phyloP scores from a whole-genome alignment of 1,140 invertebrate genomes.

The Mizuhopecten yessoensis region DNA sequence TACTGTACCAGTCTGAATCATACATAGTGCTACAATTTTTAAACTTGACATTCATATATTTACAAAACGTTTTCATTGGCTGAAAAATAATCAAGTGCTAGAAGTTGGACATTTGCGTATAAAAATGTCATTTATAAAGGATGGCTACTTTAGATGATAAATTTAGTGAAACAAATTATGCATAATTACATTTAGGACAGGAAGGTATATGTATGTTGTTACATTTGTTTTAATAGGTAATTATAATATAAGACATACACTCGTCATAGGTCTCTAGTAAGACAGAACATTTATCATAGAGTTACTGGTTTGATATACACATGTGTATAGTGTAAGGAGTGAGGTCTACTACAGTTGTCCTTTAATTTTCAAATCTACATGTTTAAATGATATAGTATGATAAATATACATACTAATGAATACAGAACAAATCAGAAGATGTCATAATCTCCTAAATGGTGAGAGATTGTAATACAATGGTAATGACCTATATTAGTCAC shows the following conservation, averaged over 20 bases:
- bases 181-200: background rate
- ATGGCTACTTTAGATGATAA: no score
- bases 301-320: background rate
- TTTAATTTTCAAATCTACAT: background rate
- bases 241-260: background rate
- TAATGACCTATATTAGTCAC: background rate
- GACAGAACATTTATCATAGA: background rate
- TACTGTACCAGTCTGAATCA: no score
- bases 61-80: no score
- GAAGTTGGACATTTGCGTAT: no score
- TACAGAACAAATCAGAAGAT: background rate
- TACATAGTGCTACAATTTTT: no score
- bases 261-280: background rate
- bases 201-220: no score
- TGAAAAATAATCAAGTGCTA: no score
- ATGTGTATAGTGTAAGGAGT: no score
- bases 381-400: background rate
- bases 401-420: background rate
- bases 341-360: background rate
- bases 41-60: no score
- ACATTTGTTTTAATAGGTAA: no score
- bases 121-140: no score
- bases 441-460: background rate
- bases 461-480: background rate
- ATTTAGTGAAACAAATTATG: background rate